Evolutionary conservation across 2,888 invertebrate genomes (phyloP), one percentile per base, ranked within the genome.

Genomic region (Epistrophella euchroma): DNA sequence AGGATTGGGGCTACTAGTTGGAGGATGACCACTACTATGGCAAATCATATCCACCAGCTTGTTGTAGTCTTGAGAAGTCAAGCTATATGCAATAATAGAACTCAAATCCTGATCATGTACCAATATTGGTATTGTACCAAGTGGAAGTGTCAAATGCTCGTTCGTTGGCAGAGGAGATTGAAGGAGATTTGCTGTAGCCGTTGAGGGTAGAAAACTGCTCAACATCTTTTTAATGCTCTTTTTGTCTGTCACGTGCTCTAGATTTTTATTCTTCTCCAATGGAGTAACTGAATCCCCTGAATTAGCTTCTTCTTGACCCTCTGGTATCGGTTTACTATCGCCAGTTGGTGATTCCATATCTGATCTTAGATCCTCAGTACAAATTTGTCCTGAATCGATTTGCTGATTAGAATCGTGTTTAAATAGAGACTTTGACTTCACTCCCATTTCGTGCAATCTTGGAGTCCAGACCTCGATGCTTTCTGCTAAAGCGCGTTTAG

Each of bases 31-130:
- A n/a, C 32, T 45, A 19, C 52, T 62, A 13, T 40, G 37, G 71
- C 75, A 75, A 5, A 90, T 87, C 52, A 94, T 94, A 17, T 94
- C 94, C n/a, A 95, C 90, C 1, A 94, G 92, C 66, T 93, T 94
- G 88, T 95, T 95, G 90, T 97, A 97, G 71, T 96, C 96, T 15
- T 92, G 92, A 0, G 96, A 96, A 79, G 95, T 95, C 25, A 98
- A 92, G 0, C 97, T 95, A 90, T 97, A 97, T 0, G 97, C 97
- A 81, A 98, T 96, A 70, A 98, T 96, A 0, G 97, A 97, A 88
- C 97, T 96, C 0, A 96, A 95, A 91, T 97, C 97, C 50, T 94
- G 94, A 90, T 97, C 97, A 88, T 95, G 95, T 0, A 97, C 96
- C 2, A 96, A 94, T n/a, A 96, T 93, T 0, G 95, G 95, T n/a